A percentile compares a stretch with the other conserved stretches of the same genome.
phyloP scores from a whole-genome alignment of 2,888 invertebrate genomes.

The Andrena praecox region DNA sequence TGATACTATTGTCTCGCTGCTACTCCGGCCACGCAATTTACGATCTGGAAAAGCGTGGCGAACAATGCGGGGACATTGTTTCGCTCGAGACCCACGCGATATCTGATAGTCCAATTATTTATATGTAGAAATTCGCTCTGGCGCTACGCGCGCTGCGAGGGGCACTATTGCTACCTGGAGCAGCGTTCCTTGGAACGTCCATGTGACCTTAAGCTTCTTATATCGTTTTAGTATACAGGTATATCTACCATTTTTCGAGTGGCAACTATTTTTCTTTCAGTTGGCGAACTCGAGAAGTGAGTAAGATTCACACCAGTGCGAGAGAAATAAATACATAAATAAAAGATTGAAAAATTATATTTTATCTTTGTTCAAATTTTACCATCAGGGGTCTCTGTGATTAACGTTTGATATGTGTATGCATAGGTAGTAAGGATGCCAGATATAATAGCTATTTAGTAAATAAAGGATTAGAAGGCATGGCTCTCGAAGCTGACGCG shows the following conservation, averaged over 20 bases:
- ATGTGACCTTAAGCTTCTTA: too few species aligned
- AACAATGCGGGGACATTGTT: constrained; percentile 36
- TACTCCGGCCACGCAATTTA: constrained; percentile 3
- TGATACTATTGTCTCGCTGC: constrained; percentile 34
- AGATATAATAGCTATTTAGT: not conserved
- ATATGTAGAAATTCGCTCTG: not conserved
- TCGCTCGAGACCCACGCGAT: not conserved
- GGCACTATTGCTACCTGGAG: not conserved
- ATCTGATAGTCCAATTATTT: constrained; percentile 43
- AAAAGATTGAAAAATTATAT: too few species aligned
- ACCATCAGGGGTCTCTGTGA: too few species aligned
- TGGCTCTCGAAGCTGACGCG: constrained; percentile 1
- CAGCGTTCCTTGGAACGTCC: not conserved
- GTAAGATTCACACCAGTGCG: too few species aligned
- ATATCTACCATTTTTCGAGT: too few species aligned
- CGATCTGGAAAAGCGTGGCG: constrained; percentile 30
- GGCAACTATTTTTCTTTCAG: too few species aligned
- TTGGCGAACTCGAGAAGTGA: too few species aligned
- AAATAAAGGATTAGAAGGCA: constrained; percentile 17
- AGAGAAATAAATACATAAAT: too few species aligned
- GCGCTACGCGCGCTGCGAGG: not conserved
- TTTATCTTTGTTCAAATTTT: too few species aligned
- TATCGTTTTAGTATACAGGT: too few species aligned
- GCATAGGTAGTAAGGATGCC: not conserved
- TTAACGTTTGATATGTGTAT: too few species aligned